These are phyloP conservation scores for Dyspetes luteomarginatus DNA, from an alignment of 2,888 invertebrate genomes.

Conservation along the genomic window DNA sequence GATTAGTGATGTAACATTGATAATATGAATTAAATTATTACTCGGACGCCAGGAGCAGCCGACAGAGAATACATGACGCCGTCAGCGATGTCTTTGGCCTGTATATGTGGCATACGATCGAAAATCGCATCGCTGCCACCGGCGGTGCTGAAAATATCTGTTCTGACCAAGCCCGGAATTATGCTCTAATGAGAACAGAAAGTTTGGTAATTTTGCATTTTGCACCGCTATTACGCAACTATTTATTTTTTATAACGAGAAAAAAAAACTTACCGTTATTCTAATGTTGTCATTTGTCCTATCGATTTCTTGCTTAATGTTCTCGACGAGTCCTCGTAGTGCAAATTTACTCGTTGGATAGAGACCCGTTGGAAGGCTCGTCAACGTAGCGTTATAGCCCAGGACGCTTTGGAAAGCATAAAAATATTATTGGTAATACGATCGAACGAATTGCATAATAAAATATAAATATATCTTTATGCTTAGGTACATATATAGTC, in stretches of 20 bases:
- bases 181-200: slow-evolving; percentile 83
- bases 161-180: slow-evolving; percentile 87
- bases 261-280: slow-evolving; percentile 69
- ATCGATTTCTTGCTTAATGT: slow-evolving; percentile 82
- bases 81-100: slow-evolving; percentile 82
- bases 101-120: slow-evolving; percentile 68
- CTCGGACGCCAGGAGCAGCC: slow-evolving; percentile 72
- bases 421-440: not conserved
- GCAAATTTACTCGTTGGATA: slow-evolving; percentile 83
- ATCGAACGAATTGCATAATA: not conserved
- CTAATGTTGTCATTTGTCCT: slow-evolving; percentile 78
- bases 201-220: not conserved
- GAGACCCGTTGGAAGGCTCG: slow-evolving; percentile 45
- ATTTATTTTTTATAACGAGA: not conserved
- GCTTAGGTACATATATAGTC: too few relatives aligned
- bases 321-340: slow-evolving; percentile 83
- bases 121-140: slow-evolving; percentile 61
- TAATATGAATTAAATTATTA: slow-evolving; percentile 6
- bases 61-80: slow-evolving; percentile 80
- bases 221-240: too few relatives aligned
- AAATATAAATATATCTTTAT: too few relatives aligned
- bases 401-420: slow-evolving; percentile 45
- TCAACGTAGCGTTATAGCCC: slow-evolving; percentile 42
- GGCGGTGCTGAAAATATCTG: slow-evolving; percentile 82
- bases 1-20: too few relatives aligned